Conservation (phyloP, 2,797 vertebrate genomes). For the Channallabes apus region DNA sequence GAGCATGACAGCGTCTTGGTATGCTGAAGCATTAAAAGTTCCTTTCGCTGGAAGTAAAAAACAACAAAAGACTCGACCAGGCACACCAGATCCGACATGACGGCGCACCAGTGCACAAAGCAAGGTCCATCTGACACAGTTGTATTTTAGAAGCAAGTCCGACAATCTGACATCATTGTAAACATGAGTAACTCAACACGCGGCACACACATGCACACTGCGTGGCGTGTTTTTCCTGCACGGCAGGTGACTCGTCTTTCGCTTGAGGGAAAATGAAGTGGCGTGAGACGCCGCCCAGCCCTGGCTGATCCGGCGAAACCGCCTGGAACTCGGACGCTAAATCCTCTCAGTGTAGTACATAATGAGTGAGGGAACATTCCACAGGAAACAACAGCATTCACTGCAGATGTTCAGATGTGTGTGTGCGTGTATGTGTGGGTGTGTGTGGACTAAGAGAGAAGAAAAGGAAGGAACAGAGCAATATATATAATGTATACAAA, state of each 20-base stretch:
- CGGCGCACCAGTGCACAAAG: too few relatives aligned
- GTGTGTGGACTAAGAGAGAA: background rate
- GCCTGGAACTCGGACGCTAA: background rate
- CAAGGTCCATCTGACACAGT: too few relatives aligned
- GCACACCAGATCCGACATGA: too few relatives aligned
- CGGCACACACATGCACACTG: too few relatives aligned
- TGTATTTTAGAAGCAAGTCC: too few relatives aligned
- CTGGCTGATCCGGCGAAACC: slow-evolving; percentile 1
- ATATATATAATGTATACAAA: background rate
- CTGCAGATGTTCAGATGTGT: background rate
- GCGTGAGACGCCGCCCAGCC: background rate
- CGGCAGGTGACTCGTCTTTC: background rate
- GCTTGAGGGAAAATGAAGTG: background rate
- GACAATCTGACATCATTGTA: too few relatives aligned
- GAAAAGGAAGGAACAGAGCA: background rate
- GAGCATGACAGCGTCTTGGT: too few relatives aligned
- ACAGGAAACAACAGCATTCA: slow-evolving; percentile 4
- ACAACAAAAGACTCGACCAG: too few relatives aligned
- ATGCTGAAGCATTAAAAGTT: too few relatives aligned
- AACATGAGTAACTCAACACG: too few relatives aligned
- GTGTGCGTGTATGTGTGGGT: background rate
- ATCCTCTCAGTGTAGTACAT: too few relatives aligned
- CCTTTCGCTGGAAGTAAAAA: too few relatives aligned
- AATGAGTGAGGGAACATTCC: background rate
- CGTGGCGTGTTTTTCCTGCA: background rate